Evolutionary conservation across 2,113 vertebrate species (phyloP), one percentile per base, ranked within the genome.

Genomic region (Brachirus orientalis): DNA sequence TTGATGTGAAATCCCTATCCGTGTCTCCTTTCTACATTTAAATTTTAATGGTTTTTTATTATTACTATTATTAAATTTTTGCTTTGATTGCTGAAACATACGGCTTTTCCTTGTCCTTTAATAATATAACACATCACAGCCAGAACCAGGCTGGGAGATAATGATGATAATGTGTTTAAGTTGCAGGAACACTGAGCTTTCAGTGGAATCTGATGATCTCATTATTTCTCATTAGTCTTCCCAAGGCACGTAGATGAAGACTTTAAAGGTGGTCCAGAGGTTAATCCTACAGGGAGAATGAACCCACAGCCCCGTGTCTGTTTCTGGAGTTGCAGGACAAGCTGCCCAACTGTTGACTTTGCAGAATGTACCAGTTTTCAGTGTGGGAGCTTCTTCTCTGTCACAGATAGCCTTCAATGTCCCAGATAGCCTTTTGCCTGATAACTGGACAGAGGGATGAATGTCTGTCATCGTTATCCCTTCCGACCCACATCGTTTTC

Each of bases 201-300:
- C 82, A 63, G 28, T 83, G 54, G 69, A 80, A 88, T 91, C 73
- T 82, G 75, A 88, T 88, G 84, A 86, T 88, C 92, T 92, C 89
- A 87, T 93, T 94, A 92, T 82, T 80, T 80, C 89, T 88, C 79
- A 93, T 93, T 92, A 93, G 87, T 83, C 77, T 88, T 79, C 62
- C 61, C n/a, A 71, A 85, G 82, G 86, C 88, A 88, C 88, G 80
- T 90, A 58, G 67, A 84, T 63, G 70, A 78, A 84, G 86, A 86
- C 82, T 87, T 91, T 83, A 92, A 91, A 93, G 89, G 88, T 92
- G 89, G 79, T 83, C 84, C 75, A 79, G 83, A 86, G 90, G 88
- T 93, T 92, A 92, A 93, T 91, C 87, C 83, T 12, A 35, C 48
- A 20, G 45, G 65, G 75, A 85, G 75, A 82, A 63, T 81, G 70